These are phyloP conservation scores for Sinotaia quadrata DNA, from an alignment of 2,888 invertebrate genomes.

Conservation along the genomic window DNA sequence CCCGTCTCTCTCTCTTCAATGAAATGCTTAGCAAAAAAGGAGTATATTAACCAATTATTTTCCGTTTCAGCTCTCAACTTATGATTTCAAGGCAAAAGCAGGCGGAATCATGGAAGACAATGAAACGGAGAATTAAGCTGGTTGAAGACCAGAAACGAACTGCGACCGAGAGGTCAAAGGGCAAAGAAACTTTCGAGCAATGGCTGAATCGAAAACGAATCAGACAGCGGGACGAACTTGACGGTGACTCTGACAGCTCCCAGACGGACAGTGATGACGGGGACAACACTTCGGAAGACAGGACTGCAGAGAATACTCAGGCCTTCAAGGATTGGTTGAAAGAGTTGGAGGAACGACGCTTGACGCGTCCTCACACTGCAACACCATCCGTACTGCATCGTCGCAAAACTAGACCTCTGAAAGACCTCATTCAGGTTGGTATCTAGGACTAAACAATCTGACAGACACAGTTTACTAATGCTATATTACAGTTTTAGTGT, in stretches of 20 bases:
- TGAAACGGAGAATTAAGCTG: conserved; percentile 35
- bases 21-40: too few relatives aligned
- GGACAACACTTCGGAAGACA: conserved; percentile 33
- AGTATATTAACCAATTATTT: not conserved
- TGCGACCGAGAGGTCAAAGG: not conserved
- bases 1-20: too few relatives aligned
- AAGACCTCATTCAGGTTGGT: conserved; percentile 29
- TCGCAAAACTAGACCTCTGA: conserved; percentile 27
- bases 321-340: conserved; percentile 45
- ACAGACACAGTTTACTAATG: too few relatives aligned
- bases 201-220: conserved; percentile 50
- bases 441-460: not conserved
- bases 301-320: conserved; percentile 36
- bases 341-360: conserved; percentile 27
- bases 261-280: conserved; percentile 36
- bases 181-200: conserved; percentile 45
- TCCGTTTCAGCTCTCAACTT: conserved; percentile 18
- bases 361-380: conserved; percentile 9
- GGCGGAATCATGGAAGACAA: conserved; percentile 29
- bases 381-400: conserved; percentile 27
- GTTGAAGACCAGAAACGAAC: conserved; percentile 32
- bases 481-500: too few relatives aligned
- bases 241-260: conserved; percentile 1
- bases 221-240: conserved; percentile 23
- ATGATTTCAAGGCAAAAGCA: conserved; percentile 29